Evolutionary conservation across 2,113 vertebrate genomes (phyloP), one percentile per base, ranked within the genome.

Genomic region (Halcyon senegalensis): DNA sequence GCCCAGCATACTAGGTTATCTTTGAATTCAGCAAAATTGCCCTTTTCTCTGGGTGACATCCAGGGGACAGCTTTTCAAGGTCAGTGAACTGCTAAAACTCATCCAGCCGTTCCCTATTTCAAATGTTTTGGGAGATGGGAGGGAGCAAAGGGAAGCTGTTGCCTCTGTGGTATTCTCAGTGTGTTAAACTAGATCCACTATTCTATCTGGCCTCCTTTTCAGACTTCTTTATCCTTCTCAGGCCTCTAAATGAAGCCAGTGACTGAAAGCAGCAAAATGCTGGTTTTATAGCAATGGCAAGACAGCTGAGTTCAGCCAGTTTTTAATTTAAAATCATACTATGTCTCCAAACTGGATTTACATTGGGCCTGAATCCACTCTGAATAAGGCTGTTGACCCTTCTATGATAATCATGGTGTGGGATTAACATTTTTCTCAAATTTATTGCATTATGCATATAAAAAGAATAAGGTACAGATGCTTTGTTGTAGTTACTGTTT

Each of bases 221-320:
- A 87, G 48, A 46, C 28, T 73, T 87, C 76, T 96, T 80, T 81
- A 83, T 97, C 84, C 77, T 72, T 92, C 19, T 51, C 16, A 37
- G 58, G 46, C 46, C 94, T 96, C 82, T 53, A 80, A 73, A 94
- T 95, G 69, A 84, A 75, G 19, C 30, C n/a, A 59, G 69, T 80
- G 66, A 87, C 77, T 66, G 66, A 94, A 95, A 53, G 56, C 81
- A 90, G 87, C 44, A 94, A 94, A 96, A 81, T 69, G 59, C 55
- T 67, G 30, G 41, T 78, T 81, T 87, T 87, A 92, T 46, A 94
- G 66, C 55, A 59, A 44, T 62, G 69, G 84, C 72, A 84, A 43
- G 79, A 86, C 43, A 82, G 64, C 64, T 31, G 24, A 94, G 48
- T 86, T 91, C 69, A 84, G 66, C 43, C 68, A 46, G 50, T 87